These are phyloP conservation scores for Isurus oxyrinchus DNA, from an alignment of 2,113 vertebrate species.

Conservation along the genomic window DNA sequence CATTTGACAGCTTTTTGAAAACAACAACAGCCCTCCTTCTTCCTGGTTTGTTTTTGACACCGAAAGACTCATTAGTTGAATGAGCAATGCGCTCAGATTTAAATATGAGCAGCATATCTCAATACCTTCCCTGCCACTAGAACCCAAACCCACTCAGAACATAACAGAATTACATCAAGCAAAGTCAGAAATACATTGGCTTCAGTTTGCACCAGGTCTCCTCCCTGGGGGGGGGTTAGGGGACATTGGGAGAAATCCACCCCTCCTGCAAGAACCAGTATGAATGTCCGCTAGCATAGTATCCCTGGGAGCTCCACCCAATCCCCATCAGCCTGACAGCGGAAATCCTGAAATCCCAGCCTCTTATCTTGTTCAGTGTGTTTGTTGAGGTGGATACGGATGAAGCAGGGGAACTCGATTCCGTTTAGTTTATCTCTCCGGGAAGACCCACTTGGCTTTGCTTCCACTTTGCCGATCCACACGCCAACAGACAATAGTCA, in stretches of 20 bases:
- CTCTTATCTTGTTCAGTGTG: not conserved
- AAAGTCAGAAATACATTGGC: not conserved
- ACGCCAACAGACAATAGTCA: not conserved
- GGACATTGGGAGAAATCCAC: not conserved
- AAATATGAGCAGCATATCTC: not conserved
- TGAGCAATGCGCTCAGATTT: not conserved
- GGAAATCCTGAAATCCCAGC: not conserved
- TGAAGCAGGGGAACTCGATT: not conserved
- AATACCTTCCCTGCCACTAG: not conserved
- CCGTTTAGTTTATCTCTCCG: not conserved
- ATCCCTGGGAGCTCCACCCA: not conserved
- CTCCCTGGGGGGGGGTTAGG: not conserved
- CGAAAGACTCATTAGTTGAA: not conserved
- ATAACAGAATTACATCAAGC: not conserved
- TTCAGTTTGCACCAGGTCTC: not conserved
- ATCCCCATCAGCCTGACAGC: not conserved
- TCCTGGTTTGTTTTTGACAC: not conserved
- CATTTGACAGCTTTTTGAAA: not conserved
- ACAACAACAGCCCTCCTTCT: not conserved
- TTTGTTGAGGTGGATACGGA: not conserved
- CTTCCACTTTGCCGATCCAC: not conserved
- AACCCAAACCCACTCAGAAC: no score
- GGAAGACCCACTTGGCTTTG: not conserved
- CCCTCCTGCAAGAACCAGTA: not conserved
- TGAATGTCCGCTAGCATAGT: not conserved